Percentiles rank a stretch among this genome's conserved stretches.
These are phyloP conservation scores for Malthinus flaveolus DNA, from an alignment of 2,888 invertebrate species.

Conservation along the genomic window DNA sequence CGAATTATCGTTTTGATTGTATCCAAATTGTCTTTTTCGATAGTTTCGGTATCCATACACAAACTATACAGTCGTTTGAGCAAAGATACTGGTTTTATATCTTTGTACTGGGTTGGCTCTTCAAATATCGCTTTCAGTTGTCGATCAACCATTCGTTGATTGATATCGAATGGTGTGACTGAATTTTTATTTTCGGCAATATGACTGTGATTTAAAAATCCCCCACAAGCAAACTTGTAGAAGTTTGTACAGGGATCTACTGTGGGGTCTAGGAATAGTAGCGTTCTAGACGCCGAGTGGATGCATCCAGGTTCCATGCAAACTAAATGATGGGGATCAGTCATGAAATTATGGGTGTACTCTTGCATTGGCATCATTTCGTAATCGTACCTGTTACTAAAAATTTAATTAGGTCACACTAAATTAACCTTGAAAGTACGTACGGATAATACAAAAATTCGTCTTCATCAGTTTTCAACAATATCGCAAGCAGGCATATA, in stretches of 20 bases:
- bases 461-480: conserved; percentile 45
- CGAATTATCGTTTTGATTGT: conserved; percentile 55
- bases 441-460: conserved; percentile 13
- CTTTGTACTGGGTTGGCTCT: conserved; percentile 61
- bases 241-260: conserved; percentile 83
- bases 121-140: conserved; percentile 72
- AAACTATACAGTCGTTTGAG: conserved; percentile 74
- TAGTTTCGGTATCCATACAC: conserved; percentile 16
- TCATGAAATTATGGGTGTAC: background rate
- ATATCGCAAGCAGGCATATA: conserved; percentile 62
- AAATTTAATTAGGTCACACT: background rate
- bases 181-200: conserved; percentile 83
- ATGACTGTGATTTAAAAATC: conserved; percentile 63
- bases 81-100: conserved; percentile 72
- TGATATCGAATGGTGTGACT: conserved; percentile 74
- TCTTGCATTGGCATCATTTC: conserved; percentile 11
- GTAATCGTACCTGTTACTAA: conserved; percentile 8
- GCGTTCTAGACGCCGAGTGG: conserved; percentile 74
- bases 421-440: background rate
- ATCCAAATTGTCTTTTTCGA: conserved; percentile 61
- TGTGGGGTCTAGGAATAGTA: conserved; percentile 59
- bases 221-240: conserved; percentile 79
- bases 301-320: conserved; percentile 81
- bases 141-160: conserved; percentile 73
- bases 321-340: conserved; percentile 42